Base-by-base conservation (phyloP, 1,140 invertebrate species). In the Hirudo medicinalis region DNA sequence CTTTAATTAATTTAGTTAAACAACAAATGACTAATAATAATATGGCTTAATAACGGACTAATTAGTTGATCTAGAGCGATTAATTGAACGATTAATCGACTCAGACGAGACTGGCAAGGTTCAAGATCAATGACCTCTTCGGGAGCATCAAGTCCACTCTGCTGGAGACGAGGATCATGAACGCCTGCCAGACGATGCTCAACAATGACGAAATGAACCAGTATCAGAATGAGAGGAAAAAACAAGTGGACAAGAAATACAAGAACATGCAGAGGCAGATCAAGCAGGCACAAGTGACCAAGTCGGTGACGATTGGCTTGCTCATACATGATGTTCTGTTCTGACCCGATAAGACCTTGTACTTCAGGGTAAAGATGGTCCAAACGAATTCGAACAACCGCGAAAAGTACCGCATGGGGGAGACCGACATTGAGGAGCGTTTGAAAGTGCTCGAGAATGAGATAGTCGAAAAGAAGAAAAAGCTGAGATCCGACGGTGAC, bases 61-160 rank as follows among this genome's bases (percentile, higher is more conserved):
- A 36, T 36, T 36, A 36, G 32, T 36, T 36, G 6, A 3, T 36
- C 32, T 2, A 36, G 32, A 36, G 22, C 22, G 22, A 63, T 25
- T 63, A 25, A 63, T 63, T 63, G 57, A 25, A 2, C 29, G 17
- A 63, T 63, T 63, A 63, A 63, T 15, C 29, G 8, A 63, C 29
- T 2, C 57, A 63, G 57, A 63, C 29, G 57, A 8, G 57, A 22
- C 29, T 63, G 6, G 57, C 57, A 15, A 63, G 57, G 57, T 63
- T 63, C 29, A 22, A 32, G 57, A 63, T 63, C 22, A 63, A 63
- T n/a, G 57, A 63, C 57, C 57, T 63, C 22, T 63, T 63, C 29
- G 57, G 57, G 0, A 32, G 57, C 57, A 63, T 63, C 57, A 63
- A 63, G 29, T 63, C 57, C 22, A 63, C 57, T 22, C 57, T 63